These are phyloP conservation scores for Synanceia verrucosa DNA, from an alignment of 2,797 vertebrate genomes.

Conservation along the genomic window DNA sequence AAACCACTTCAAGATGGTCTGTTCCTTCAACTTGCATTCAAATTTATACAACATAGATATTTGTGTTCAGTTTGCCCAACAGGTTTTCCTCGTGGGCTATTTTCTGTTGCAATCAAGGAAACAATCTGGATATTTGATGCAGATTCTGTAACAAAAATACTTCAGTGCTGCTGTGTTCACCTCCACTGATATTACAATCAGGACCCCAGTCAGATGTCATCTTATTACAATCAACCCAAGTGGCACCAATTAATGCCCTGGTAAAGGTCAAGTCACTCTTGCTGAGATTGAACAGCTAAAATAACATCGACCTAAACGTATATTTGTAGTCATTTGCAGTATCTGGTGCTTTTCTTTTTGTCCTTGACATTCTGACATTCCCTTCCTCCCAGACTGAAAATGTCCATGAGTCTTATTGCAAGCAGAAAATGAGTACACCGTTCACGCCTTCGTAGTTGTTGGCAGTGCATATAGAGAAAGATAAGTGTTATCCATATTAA, in stretches of 20 bases:
- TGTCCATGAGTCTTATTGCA: conserved; percentile 7
- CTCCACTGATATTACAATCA: conserved; percentile 47
- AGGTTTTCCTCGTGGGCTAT: not conserved
- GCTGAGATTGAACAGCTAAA: conserved; percentile 31
- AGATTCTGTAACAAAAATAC: conserved; percentile 11
- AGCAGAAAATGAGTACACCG: conserved; percentile 8
- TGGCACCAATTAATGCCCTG: conserved; percentile 15
- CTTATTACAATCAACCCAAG: conserved; percentile 58
- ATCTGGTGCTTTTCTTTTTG: conserved; percentile 8
- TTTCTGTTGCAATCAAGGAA: conserved; percentile 9
- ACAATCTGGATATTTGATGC: not conserved
- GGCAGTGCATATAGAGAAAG: conserved; percentile 21
- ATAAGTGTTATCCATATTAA: conserved; percentile 30
- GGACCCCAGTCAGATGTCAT: conserved; percentile 19
- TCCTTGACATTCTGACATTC: conserved; percentile 15
- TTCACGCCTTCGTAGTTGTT: conserved; percentile 28
- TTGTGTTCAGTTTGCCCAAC: not conserved
- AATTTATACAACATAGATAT: not conserved
- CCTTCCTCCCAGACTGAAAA: conserved; percentile 10
- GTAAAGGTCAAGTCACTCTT: conserved; percentile 16
- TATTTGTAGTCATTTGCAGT: conserved; percentile 11
- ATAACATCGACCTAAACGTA: conserved; percentile 11
- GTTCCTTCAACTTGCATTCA: not conserved
- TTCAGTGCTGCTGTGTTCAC: conserved; percentile 17
- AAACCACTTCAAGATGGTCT: not conserved